Conservation (phyloP, 2,888 invertebrate species). For the Branchipolynoe longqiensis region DNA sequence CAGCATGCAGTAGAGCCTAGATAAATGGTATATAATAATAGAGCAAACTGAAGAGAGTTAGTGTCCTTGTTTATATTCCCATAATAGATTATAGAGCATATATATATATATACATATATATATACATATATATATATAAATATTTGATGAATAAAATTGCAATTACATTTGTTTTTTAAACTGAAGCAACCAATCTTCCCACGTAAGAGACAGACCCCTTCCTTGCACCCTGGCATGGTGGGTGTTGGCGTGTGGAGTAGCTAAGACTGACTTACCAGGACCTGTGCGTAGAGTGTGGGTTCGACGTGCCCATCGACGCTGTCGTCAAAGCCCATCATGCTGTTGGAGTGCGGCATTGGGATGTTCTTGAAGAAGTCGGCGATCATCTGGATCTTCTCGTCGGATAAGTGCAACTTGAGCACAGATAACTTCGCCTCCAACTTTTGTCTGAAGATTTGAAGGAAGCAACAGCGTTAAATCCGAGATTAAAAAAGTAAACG, state of each 20-base stretch:
- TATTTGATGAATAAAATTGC: too few relatives aligned
- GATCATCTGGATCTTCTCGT: slow-evolving; percentile 86
- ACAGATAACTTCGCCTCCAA: slow-evolving; percentile 88
- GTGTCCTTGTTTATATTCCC: too few relatives aligned
- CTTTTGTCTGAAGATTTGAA: slow-evolving; percentile 86
- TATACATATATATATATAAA: too few relatives aligned
- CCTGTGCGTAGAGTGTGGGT: slow-evolving; percentile 30
- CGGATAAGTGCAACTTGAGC: slow-evolving; percentile 89
- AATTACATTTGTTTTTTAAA: too few relatives aligned
- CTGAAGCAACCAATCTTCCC: too few relatives aligned
- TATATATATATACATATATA: too few relatives aligned
- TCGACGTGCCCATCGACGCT: slow-evolving; percentile 70
- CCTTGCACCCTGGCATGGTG: neutral
- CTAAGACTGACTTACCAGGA: slow-evolving; percentile 56
- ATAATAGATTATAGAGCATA: too few relatives aligned
- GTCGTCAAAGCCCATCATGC: slow-evolving; percentile 76
- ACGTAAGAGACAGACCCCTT: too few relatives aligned
- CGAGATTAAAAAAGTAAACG: neutral
- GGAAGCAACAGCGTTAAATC: neutral
- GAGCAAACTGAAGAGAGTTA: too few relatives aligned
- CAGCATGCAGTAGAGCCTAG: too few relatives aligned
- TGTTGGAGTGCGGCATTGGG: slow-evolving; percentile 82
- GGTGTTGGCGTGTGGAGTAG: neutral
- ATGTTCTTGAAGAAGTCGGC: slow-evolving; percentile 86
- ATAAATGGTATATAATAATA: too few relatives aligned